These are phyloP conservation scores for Cyphomyrus plagiostoma DNA, from an alignment of 2,113 vertebrate species.

Conservation along the genomic window DNA sequence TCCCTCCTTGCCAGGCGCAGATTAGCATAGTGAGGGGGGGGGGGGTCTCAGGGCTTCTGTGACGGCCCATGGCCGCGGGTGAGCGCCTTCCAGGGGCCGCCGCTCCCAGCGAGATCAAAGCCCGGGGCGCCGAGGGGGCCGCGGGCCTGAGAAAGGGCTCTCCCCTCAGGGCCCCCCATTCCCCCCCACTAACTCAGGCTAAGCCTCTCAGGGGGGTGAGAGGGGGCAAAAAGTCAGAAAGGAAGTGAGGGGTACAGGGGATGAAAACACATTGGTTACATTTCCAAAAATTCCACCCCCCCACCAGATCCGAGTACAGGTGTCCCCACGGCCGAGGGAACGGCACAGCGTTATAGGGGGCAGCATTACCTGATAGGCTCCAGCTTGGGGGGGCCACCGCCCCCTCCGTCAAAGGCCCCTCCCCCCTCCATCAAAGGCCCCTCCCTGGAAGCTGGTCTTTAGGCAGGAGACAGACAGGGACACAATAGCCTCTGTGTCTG, in stretches of 20 bases:
- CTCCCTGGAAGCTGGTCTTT: conserved; percentile 17
- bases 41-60: conserved; percentile 33
- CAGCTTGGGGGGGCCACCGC: background rate
- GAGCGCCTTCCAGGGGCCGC: background rate
- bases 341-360: background rate
- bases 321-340: background rate
- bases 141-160: conserved; percentile 2
- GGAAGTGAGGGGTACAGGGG: background rate
- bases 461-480: conserved; percentile 45
- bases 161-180: background rate
- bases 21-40: conserved; percentile 44
- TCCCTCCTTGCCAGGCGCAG: conserved; percentile 52
- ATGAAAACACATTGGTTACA: background rate
- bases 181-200: conserved; percentile 23
- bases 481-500: conserved; percentile 56
- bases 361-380: background rate
- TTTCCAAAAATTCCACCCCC: background rate
- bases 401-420: background rate
- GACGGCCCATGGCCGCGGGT: background rate
- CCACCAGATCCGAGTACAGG: background rate
- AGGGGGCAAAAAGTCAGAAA: background rate
- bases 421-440: background rate
- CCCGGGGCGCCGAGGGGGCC: conserved; percentile 33
- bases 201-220: conserved; percentile 10
- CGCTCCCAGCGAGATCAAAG: conserved; percentile 25